These are phyloP conservation scores for Platichthys stellatus DNA, from an alignment of 2,113 vertebrate species.

Conservation along the genomic window DNA sequence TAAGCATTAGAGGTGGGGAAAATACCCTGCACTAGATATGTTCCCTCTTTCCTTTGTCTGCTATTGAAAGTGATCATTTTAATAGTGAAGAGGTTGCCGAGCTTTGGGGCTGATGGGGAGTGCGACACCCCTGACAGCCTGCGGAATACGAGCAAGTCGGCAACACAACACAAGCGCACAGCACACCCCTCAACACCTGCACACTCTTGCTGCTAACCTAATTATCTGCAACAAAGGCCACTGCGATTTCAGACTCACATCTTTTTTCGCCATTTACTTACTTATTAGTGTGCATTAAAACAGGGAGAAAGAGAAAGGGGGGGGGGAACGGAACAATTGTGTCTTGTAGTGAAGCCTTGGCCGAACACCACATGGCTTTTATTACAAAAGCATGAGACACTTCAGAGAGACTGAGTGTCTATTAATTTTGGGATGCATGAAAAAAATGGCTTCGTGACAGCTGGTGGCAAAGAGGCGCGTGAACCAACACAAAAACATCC, in stretches of 20 bases:
- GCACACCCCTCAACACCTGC: slow-evolving; percentile 73
- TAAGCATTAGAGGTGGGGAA: slow-evolving; percentile 93
- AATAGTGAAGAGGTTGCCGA: slow-evolving; percentile 86
- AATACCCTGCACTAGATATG: slow-evolving; percentile 88
- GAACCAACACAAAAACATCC: slow-evolving; percentile 55
- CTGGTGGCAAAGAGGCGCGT: slow-evolving; percentile 55
- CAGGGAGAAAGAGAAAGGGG: slow-evolving; percentile 25
- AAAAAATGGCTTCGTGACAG: slow-evolving; percentile 69
- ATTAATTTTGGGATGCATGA: slow-evolving; percentile 76
- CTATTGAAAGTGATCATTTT: slow-evolving; percentile 95
- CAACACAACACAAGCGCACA: slow-evolving; percentile 66
- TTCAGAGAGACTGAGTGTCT: slow-evolving; percentile 67
- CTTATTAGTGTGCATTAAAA: slow-evolving; percentile 77
- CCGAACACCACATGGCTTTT: slow-evolving; percentile 60
- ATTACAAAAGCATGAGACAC: slow-evolving; percentile 70
- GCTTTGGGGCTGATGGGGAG: slow-evolving; percentile 81
- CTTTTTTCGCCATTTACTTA: slow-evolving; percentile 71
- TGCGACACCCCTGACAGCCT: slow-evolving; percentile 68
- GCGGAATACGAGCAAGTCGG: slow-evolving; percentile 70
- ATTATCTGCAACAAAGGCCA: slow-evolving; percentile 77
- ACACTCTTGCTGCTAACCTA: slow-evolving; percentile 73
- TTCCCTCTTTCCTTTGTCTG: slow-evolving; percentile 90
- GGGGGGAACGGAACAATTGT: slow-evolving; percentile 52
- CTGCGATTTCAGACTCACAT: slow-evolving; percentile 66
- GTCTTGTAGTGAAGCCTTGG: slow-evolving; percentile 65